Evolutionary conservation across 35 echinoderm and acorn worm species (phyloP), one percentile per base, ranked within the genome.

Genomic region (Apostichopus parvimensis): DNA sequence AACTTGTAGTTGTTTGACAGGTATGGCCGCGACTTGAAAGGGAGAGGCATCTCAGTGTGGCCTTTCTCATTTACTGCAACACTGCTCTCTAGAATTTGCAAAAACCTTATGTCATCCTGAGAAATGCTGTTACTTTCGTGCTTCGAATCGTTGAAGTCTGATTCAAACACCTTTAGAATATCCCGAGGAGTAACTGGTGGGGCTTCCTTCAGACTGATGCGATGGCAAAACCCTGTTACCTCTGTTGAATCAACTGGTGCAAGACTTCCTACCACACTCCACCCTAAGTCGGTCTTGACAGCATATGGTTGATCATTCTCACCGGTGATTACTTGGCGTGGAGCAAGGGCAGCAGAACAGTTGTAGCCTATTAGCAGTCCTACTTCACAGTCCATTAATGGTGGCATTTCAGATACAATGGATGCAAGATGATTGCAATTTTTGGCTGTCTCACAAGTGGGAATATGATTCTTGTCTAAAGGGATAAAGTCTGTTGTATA

Each of bases 1-100:
- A 93, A 80, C 55, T 55, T 66, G 23, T 87, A 83, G 80, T 91
- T 93, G 70, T 93, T 93, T 58, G 91, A 84, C n/a, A 95, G 17
- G 24, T 25, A 25, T 25, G 24, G 24, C 24, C 24, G 24, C 24
- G 24, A 25, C 24, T 25, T 25, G 24, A 25, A 25, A 25, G 24
- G 24, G 24, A 25, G 24, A 25, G 24, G 24, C 24, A 25, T 25
- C 24, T 25, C 24, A 25, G 24, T 25, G 24, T 25, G 24, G 24
- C 24, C 24, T 25, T 25, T 25, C 24, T 25, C 24, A 25, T 25
- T 25, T 25, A 25, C 24, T 25, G 24, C 24, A 25, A 25, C 24
- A 25, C 24, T 25, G 24, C 24, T 25, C 24, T 25, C 24, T 25
- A 25, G 24, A 25, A 25, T 25, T 25, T 25, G 24, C 24, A 25